A percentile compares a stretch with the other conserved stretches of the same genome.
Conservation (phyloP, 2,113 vertebrate species). For the Onychorhynchus coronatus region DNA sequence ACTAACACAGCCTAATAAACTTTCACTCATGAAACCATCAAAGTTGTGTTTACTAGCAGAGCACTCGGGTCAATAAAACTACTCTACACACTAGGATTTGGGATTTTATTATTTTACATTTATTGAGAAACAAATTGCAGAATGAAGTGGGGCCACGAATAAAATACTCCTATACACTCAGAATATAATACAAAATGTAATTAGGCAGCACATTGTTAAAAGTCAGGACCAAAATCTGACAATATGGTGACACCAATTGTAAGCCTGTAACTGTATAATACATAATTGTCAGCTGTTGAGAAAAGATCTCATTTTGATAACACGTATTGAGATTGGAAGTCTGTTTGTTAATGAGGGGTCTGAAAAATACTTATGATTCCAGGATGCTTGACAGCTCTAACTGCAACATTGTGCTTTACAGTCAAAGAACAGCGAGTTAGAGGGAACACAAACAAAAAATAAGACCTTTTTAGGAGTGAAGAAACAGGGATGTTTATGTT, state of each 20-base stretch:
- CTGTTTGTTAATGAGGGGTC: constrained; percentile 63
- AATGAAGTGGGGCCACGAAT: constrained; percentile 60
- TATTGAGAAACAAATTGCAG: constrained; percentile 74
- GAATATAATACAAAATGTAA: constrained; percentile 69
- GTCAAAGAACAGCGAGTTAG: constrained; percentile 59
- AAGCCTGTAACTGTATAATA: constrained; percentile 69
- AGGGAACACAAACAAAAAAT: constrained; percentile 5
- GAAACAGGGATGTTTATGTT: not conserved
- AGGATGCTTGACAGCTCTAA: constrained; percentile 73
- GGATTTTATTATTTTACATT: constrained; percentile 69
- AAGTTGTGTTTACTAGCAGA: constrained; percentile 63
- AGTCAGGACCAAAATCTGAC: constrained; percentile 70
- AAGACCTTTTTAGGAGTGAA: constrained; percentile 26
- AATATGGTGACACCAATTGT: constrained; percentile 68
- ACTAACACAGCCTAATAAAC: constrained; percentile 59
- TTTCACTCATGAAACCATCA: constrained; percentile 48
- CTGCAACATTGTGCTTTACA: constrained; percentile 43
- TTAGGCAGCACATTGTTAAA: constrained; percentile 77
- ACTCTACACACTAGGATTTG: constrained; percentile 7
- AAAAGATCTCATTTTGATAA: constrained; percentile 80
- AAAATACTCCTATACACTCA: constrained; percentile 60
- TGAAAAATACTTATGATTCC: constrained; percentile 72
- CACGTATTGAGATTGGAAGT: constrained; percentile 70
- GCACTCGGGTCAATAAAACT: constrained; percentile 58
- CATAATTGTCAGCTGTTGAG: constrained; percentile 74